A percentile compares a stretch with the other conserved stretches of the same genome.
Evolutionary conservation across 2,888 invertebrate species (phyloP).

Genomic region (Drosophila mayaguana): DNA sequence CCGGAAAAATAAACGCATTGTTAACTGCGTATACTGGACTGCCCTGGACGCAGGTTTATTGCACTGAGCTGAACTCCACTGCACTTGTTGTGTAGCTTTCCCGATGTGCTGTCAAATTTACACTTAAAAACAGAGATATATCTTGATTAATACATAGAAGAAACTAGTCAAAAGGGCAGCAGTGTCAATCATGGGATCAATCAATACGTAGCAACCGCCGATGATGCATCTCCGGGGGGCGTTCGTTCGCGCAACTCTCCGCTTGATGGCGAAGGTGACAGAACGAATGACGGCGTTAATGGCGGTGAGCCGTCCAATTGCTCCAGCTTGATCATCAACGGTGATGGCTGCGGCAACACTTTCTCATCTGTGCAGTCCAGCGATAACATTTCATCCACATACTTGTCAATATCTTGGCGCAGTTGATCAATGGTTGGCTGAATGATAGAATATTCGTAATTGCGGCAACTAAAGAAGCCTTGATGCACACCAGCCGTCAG

Average conservation of each 20-base stretch:
- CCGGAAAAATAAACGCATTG: conserved; percentile 35
- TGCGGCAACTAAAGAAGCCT: conserved; percentile 55
- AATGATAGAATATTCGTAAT: conserved; percentile 52
- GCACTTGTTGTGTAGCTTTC: conserved; percentile 28
- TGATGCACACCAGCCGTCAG: conserved; percentile 51
- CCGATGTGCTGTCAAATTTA: conserved; percentile 23
- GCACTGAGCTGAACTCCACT: conserved; percentile 26
- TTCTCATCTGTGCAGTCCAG: conserved; percentile 19
- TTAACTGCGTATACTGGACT: conserved; percentile 18
- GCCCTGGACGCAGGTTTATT: conserved; percentile 33
- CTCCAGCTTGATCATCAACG: conserved; percentile 65
- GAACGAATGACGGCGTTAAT: conserved; percentile 26
- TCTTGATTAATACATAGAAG: conserved; percentile 17
- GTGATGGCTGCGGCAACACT: conserved; percentile 53
- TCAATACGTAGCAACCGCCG: conserved; percentile 41
- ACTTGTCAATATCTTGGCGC: conserved; percentile 63
- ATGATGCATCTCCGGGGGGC: conserved; percentile 59
- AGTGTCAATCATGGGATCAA: conserved; percentile 18
- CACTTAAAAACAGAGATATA: conserved; percentile 24
- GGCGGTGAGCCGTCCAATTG: conserved; percentile 55
- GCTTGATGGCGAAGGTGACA: conserved; percentile 29
- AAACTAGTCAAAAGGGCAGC: conserved; percentile 26
- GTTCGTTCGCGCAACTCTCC: conserved; percentile 57
- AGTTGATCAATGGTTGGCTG: conserved; percentile 58
- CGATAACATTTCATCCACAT: conserved; percentile 57